phyloP scores from a whole-genome alignment of 2,113 vertebrate species.

The Brachirus orientalis region DNA sequence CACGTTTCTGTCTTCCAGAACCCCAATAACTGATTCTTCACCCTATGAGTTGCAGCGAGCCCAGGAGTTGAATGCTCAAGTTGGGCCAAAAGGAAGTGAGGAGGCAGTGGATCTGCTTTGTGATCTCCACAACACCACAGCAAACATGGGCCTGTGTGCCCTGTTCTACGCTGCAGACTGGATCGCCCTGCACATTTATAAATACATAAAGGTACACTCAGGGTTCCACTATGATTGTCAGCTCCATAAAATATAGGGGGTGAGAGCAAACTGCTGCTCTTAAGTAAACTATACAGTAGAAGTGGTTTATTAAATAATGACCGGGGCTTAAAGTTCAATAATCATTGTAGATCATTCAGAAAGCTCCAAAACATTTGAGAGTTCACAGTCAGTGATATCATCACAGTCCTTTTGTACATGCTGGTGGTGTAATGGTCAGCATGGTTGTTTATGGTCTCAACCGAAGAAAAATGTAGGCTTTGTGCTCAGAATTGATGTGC shows the following conservation, averaged over 20 bases:
- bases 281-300: no score
- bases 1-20: conserved; percentile 49
- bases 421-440: conserved; percentile 11
- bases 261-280: no score
- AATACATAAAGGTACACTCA: conserved; percentile 73
- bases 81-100: conserved; percentile 81
- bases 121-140: conserved; percentile 87
- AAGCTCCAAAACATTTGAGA: no score
- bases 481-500: no score
- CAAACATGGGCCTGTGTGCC: conserved; percentile 84
- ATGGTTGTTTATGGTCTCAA: no score
- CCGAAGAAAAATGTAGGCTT: no score
- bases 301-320: no score
- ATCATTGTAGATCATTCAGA: no score
- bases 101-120: conserved; percentile 81
- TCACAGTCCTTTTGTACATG: background rate
- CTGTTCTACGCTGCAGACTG: conserved; percentile 67
- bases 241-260: no score
- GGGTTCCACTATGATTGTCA: no score
- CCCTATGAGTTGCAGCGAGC: conserved; percentile 81
- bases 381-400: no score
- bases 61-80: conserved; percentile 79
- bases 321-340: no score
- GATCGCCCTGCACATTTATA: conserved; percentile 76
- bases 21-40: conserved; percentile 52